These are phyloP conservation scores for Nebria ingens DNA, from an alignment of 1,140 invertebrate genomes.

Conservation along the genomic window DNA sequence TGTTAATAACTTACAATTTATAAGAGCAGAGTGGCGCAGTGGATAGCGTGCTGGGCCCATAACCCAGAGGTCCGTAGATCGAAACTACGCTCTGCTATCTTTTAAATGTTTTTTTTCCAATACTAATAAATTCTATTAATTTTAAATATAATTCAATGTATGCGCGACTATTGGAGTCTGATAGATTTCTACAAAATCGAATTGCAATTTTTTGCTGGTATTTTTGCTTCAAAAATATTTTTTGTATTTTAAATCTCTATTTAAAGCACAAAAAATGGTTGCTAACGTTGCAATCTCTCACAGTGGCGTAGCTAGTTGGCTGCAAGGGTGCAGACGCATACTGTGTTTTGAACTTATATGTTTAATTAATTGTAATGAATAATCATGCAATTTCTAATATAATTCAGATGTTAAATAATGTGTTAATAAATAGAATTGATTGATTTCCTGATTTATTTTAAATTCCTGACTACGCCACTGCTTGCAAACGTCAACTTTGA, in stretches of 20 bases:
- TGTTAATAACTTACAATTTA: too few species aligned
- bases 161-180: neutral
- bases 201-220: too few species aligned
- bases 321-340: too few species aligned
- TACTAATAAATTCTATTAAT: neutral
- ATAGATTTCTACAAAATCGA: neutral
- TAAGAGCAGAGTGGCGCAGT: slow-evolving; percentile 76
- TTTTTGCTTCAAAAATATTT: too few species aligned
- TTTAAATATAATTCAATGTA: neutral
- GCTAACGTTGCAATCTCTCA: too few species aligned
- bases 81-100: slow-evolving; percentile 87
- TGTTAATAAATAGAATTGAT: neutral
- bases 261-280: too few species aligned
- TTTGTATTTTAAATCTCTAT: too few species aligned
- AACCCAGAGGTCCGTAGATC: slow-evolving; percentile 93
- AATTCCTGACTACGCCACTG: neutral
- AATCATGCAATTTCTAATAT: neutral
- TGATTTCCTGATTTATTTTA: neutral
- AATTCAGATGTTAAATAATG: neutral
- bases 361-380: neutral
- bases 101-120: slow-evolving; percentile 18
- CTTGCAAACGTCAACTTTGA: neutral
- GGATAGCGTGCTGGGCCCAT: slow-evolving; percentile 87
- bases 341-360: too few species aligned
- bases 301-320: too few species aligned